These are phyloP conservation scores for Perdix hodgsoniae DNA, from an alignment of 2,797 vertebrate species.

Conservation along the genomic window DNA sequence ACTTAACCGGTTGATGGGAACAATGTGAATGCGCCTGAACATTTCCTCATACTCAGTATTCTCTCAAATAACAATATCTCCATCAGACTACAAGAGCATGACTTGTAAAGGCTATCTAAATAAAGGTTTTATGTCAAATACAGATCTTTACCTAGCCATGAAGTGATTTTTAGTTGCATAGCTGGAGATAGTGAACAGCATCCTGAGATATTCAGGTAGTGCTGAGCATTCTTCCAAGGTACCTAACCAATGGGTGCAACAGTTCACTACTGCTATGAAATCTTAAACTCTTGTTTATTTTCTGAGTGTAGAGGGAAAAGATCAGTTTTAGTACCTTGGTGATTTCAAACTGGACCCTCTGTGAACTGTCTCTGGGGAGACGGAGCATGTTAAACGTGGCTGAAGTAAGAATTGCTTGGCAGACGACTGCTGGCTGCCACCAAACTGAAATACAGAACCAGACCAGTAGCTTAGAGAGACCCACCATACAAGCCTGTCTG, in stretches of 20 bases:
- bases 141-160: not conserved
- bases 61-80: not conserved
- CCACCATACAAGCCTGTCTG: not conserved
- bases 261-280: not conserved
- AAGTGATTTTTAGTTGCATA: not conserved
- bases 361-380: not conserved
- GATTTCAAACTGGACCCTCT: not conserved
- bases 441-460: not conserved
- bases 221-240: not conserved
- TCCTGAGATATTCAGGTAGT: not conserved
- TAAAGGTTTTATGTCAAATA: not conserved
- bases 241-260: not conserved
- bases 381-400: not conserved
- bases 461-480: not conserved
- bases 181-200: not conserved
- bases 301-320: not conserved
- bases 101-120: not conserved
- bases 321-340: not conserved
- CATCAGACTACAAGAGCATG: not conserved
- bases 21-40: rapidly evolving
- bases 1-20: not conserved
- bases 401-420: not conserved
- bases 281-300: not conserved
- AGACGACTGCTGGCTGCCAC: not conserved
- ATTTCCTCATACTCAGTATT: not conserved